Evolutionary conservation across 2,888 invertebrate species (phyloP).

Genomic region (Ennomos erosarius): DNA sequence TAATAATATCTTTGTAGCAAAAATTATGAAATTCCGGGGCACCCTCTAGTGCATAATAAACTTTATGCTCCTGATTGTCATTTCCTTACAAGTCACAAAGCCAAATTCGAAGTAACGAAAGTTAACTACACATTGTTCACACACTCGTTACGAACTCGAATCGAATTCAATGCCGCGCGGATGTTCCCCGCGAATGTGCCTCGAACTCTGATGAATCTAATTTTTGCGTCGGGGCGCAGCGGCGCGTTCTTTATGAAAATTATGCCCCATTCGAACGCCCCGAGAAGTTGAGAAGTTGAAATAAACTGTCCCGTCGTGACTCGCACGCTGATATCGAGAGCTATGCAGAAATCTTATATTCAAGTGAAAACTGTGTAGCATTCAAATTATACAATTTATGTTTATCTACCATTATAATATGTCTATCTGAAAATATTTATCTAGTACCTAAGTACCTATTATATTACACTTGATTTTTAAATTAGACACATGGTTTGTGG

Average conservation of each 20-base stretch:
- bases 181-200: slow-evolving; percentile 70
- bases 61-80: slow-evolving; percentile 13
- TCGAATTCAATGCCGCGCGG: slow-evolving; percentile 67
- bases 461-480: too few relatives aligned
- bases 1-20: too few relatives aligned
- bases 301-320: slow-evolving; percentile 82
- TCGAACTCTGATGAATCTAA: slow-evolving; percentile 78
- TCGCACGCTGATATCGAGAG: slow-evolving; percentile 64
- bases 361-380: background rate
- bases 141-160: slow-evolving; percentile 70
- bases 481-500: too few relatives aligned
- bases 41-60: too few relatives aligned
- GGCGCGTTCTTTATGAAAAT: slow-evolving; percentile 80
- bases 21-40: too few relatives aligned
- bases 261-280: slow-evolving; percentile 79
- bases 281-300: slow-evolving; percentile 79
- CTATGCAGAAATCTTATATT: slow-evolving; percentile 24
- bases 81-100: slow-evolving; percentile 45
- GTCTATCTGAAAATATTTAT: too few relatives aligned
- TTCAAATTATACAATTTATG: background rate
- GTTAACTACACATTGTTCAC: slow-evolving; percentile 65
- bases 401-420: too few relatives aligned
- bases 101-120: slow-evolving; percentile 65
- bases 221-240: slow-evolving; percentile 72
- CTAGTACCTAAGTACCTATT: too few relatives aligned